Percentiles rank a stretch among this genome's conserved stretches.
These are phyloP conservation scores for Meleagris gallopavo DNA, from an alignment of 2,113 vertebrate species.

Conservation along the genomic window DNA sequence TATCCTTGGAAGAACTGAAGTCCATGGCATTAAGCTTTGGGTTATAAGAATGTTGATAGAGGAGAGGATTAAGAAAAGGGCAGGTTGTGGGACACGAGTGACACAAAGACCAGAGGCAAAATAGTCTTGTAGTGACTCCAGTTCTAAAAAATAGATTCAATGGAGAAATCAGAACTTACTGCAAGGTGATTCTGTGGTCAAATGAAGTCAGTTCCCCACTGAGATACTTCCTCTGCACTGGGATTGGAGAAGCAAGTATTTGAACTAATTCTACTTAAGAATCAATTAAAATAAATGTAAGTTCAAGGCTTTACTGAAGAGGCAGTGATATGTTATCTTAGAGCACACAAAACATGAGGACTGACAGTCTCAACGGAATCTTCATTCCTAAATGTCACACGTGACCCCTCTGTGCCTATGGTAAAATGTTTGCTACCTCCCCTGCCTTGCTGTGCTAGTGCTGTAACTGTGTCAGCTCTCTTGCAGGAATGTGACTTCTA, in stretches of 20 bases:
- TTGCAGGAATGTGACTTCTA: neutral
- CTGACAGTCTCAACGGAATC: neutral
- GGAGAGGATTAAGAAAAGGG: conserved; percentile 51
- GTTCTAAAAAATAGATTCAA: neutral
- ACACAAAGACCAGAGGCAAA: neutral
- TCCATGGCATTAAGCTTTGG: conserved; percentile 6
- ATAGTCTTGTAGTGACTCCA: conserved; percentile 11
- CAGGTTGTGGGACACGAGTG: conserved; percentile 11
- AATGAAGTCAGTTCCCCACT: neutral
- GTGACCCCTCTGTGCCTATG: fast-evolving
- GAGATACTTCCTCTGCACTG: neutral
- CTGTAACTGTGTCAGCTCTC: neutral
- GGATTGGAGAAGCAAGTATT: neutral
- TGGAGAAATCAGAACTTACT: neutral
- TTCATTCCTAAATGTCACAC: neutral
- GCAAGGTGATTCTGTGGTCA: neutral
- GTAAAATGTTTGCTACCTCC: neutral
- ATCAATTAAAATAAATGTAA: neutral
- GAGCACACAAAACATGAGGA: neutral
- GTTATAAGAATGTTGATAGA: conserved; percentile 51
- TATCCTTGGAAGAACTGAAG: neutral
- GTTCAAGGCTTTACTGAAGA: neutral
- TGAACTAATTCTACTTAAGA: neutral
- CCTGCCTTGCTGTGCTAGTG: neutral
- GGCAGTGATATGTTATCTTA: neutral